Base-by-base conservation (phyloP, 1,140 invertebrate genomes). In the Tyrophagus putrescentiae region DNA sequence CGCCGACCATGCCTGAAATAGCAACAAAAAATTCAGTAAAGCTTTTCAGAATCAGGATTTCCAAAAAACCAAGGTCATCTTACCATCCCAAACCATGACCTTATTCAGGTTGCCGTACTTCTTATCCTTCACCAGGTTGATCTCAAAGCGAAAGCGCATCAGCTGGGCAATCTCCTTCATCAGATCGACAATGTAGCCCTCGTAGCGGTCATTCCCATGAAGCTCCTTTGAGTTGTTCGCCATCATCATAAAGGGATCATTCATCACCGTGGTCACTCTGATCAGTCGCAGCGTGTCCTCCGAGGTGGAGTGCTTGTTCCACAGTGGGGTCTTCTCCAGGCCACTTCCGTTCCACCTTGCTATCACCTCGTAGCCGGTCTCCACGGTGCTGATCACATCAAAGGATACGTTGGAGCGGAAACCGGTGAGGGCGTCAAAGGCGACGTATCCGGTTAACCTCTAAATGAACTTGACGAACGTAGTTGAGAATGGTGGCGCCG, bases 11-110 rank as follows among this genome's bases (percentile, higher is more conserved):
- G 64, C 84, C 28, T 13, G 36, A 39, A 39, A 39, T 13, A 21
- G 36, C n/a, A n/a, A n/a, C n/a, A n/a, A n/a, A n/a, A n/a, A n/a
- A n/a, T n/a, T n/a, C n/a, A n/a, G n/a, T n/a, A n/a, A n/a, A n/a
- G n/a, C n/a, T n/a, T n/a, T n/a, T n/a, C n/a, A n/a, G n/a, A n/a
- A n/a, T n/a, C n/a, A n/a, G n/a, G n/a, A n/a, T n/a, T n/a, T n/a
- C n/a, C n/a, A n/a, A n/a, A n/a, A n/a, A n/a, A n/a, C n/a, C n/a
- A 39, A 13, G 36, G 21, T 39, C 21, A 13, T 39, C 13, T 39
- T 39, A 54, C 89, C 89, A 67, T 81, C 82, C 87, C 88, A 94
- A 28, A 52, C 76, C 1, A 74, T 71, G n/a, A n/a, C n/a, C n/a
- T n/a, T n/a, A n/a, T n/a, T n/a, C n/a, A n/a, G n/a, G n/a, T n/a